Conservation (phyloP, 1,140 invertebrate genomes). For the Phenacoccus solenopsis region DNA sequence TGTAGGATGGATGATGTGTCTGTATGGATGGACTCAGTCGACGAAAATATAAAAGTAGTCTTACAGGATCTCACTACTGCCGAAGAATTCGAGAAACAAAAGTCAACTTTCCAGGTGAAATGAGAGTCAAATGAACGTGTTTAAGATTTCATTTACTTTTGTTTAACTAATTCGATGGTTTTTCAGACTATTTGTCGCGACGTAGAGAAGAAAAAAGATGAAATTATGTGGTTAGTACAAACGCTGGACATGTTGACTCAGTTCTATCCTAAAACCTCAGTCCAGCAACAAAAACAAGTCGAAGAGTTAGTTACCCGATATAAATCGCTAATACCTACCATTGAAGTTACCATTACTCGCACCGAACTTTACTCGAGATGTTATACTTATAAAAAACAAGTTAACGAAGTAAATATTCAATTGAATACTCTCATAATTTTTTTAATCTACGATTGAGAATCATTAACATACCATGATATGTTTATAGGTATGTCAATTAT, state of each 20-base stretch:
- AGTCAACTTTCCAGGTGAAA: slow-evolving; percentile 71
- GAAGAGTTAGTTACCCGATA: slow-evolving; percentile 71
- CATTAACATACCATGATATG: not conserved
- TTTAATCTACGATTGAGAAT: not conserved
- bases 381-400: slow-evolving; percentile 77
- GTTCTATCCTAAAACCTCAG: slow-evolving; percentile 66
- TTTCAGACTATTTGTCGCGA: slow-evolving; percentile 70
- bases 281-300: slow-evolving; percentile 52
- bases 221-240: slow-evolving; percentile 89
- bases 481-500: slow-evolving; percentile 43
- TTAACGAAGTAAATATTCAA: slow-evolving; percentile 52
- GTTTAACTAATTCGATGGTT: slow-evolving; percentile 13
- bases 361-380: slow-evolving; percentile 84
- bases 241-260: slow-evolving; percentile 71
- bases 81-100: slow-evolving; percentile 79
- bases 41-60: slow-evolving; percentile 65
- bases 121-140: not conserved
- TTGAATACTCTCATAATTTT: not conserved
- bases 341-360: slow-evolving; percentile 83
- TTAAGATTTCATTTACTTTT: not conserved
- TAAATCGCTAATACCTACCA: slow-evolving; percentile 78
- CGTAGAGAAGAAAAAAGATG: slow-evolving; percentile 75
- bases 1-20: slow-evolving; percentile 64
- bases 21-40: slow-evolving; percentile 82
- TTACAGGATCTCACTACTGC: slow-evolving; percentile 67